Conservation (phyloP, 2,888 invertebrate species). For the Trilocha varians region DNA sequence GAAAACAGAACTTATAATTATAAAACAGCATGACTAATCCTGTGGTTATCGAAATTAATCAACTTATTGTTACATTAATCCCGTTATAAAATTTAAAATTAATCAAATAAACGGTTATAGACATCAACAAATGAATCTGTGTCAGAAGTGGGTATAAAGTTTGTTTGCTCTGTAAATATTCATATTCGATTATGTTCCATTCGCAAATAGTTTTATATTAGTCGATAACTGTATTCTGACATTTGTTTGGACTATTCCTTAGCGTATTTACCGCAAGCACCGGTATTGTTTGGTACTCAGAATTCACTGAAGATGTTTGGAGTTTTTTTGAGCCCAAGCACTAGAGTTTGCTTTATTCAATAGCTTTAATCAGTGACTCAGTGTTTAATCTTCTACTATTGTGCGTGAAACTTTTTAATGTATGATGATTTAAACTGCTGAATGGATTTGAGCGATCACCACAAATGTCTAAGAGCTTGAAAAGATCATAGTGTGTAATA, state of each 20-base stretch:
- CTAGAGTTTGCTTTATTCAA: no score
- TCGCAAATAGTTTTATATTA: constrained; percentile 14
- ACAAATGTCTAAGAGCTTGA: no score
- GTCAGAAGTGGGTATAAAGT: constrained; percentile 15
- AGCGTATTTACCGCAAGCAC: constrained; percentile 29
- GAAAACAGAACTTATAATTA: no score
- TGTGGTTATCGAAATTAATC: no score
- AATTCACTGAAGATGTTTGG: background rate
- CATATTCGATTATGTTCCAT: constrained; percentile 21
- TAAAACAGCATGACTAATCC: no score
- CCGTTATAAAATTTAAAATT: constrained; percentile 10
- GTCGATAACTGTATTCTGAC: constrained; percentile 33
- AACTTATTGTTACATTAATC: no score
- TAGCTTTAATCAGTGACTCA: no score
- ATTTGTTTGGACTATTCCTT: constrained; percentile 28
- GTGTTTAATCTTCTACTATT: no score
- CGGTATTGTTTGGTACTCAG: constrained; percentile 12
- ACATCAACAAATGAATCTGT: constrained; percentile 8
- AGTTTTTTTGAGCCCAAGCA: background rate
- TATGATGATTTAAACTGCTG: no score
- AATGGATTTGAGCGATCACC: no score
- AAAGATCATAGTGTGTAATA: no score
- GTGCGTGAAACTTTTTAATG: no score
- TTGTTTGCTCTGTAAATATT: constrained; percentile 1
- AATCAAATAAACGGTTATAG: constrained; percentile 1